Evolutionary conservation across 1,140 invertebrate genomes (phyloP), one percentile per base, ranked within the genome.

Genomic region (Amyelois transitella): DNA sequence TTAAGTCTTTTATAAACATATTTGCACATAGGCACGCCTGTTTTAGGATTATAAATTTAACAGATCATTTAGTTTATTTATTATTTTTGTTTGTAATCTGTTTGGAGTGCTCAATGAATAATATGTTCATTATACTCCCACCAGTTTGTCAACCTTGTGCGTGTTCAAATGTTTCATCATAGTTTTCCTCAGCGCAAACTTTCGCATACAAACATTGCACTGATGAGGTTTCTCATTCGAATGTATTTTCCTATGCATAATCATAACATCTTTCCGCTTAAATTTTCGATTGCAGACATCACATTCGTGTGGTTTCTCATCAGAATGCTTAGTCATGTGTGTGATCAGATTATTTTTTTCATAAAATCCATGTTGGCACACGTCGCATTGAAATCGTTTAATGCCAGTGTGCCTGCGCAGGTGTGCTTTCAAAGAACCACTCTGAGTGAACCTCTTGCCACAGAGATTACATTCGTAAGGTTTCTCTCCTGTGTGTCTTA

Each of bases 101-200:
- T 38, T 38, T 14, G 32, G 1, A 38, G 17, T 14, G n/a, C 32
- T 38, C 32, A 14, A 38, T 14, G n/a, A n/a, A n/a, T n/a, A n/a
- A n/a, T n/a, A n/a, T n/a, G n/a, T n/a, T n/a, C n/a, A n/a, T n/a
- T n/a, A n/a, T n/a, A n/a, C n/a, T n/a, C n/a, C n/a, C n/a, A n/a
- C n/a, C n/a, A n/a, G 91, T 12, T 48, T 48, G 10, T 21, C 45
- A 21, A 2, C 45, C 3, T 21, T 48, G 12, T 48, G 45, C n/a
- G 45, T 48, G 7, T 21, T 48, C 20, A 48, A 22, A 48, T 48
- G 45, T 48, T 21, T 48, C n/a, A 21, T 32, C 24, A 18, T 25
- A 32, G 22, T 28, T 22, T 24, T 32, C 20, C 21, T 48, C 20
- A 21, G 7, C 12, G 18, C 20, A 21, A 19, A 48, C 20, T n/a